These are phyloP conservation scores for Mizuhopecten yessoensis DNA, from an alignment of 1,140 invertebrate species.

Conservation along the genomic window DNA sequence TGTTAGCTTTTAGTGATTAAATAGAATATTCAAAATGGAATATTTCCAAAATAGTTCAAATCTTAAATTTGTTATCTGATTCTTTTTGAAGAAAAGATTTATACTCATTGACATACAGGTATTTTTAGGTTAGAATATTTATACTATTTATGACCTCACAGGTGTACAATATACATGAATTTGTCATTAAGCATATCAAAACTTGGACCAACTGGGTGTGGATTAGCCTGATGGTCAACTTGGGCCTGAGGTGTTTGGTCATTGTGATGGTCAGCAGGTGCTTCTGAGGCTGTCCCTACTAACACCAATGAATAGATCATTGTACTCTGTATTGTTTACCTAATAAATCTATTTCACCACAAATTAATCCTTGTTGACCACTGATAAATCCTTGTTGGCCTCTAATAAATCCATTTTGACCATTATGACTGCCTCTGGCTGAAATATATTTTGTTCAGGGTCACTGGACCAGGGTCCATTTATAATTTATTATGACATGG, in stretches of 20 bases:
- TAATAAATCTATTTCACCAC: slow-evolving; percentile 11
- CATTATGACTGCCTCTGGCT: slow-evolving; percentile 10
- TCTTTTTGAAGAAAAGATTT: too few relatives aligned
- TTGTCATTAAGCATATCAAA: not conserved
- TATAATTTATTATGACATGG: not conserved
- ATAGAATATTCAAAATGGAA: too few relatives aligned
- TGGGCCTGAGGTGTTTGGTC: slow-evolving; percentile 1
- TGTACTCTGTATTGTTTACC: not conserved
- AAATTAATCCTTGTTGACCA: not conserved
- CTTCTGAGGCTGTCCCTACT: not conserved
- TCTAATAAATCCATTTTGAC: slow-evolving; percentile 35
- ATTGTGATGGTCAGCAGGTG: not conserved
- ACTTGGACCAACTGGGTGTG: not conserved
- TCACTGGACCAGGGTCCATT: not conserved
- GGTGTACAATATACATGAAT: not conserved
- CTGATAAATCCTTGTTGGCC: not conserved
- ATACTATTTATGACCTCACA: not conserved
- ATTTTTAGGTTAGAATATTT: too few relatives aligned
- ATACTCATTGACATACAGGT: not conserved
- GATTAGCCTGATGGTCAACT: slow-evolving; percentile 4
- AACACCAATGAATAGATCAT: slow-evolving; percentile 13
- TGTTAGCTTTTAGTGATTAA: not conserved
- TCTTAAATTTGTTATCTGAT: too few relatives aligned
- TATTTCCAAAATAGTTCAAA: too few relatives aligned
- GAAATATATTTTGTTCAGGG: not conserved